Evolutionary conservation across 2,797 vertebrate genomes (phyloP).

Genomic region (Fistularia tabacaria): DNA sequence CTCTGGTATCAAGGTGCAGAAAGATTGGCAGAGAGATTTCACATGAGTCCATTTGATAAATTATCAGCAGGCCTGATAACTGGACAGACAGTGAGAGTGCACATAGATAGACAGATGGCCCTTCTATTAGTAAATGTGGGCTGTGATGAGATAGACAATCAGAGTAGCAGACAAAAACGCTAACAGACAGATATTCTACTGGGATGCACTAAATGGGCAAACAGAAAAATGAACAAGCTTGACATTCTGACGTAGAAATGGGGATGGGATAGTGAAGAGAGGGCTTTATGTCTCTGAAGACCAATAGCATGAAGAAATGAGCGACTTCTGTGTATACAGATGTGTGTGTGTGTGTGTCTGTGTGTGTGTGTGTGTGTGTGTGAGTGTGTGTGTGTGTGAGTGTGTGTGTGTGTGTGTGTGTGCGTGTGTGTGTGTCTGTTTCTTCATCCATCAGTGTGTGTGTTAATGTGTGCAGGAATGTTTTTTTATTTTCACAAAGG

Average conservation of each 20-base stretch:
- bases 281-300: slow-evolving; percentile 55
- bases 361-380: slow-evolving; percentile 1
- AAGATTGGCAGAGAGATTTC: not conserved
- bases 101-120: slow-evolving; percentile 57
- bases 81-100: slow-evolving; percentile 51
- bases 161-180: slow-evolving; percentile 40
- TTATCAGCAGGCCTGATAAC: slow-evolving; percentile 38
- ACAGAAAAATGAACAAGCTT: slow-evolving; percentile 44
- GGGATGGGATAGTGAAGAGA: slow-evolving; percentile 48
- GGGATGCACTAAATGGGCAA: slow-evolving; percentile 52
- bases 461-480: not conserved
- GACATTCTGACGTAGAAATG: slow-evolving; percentile 56
- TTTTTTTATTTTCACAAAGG: too few species aligned
- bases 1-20: slow-evolving; percentile 7
- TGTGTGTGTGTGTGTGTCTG: slow-evolving; percentile 16
- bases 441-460: not conserved
- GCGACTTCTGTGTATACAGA: slow-evolving; percentile 45
- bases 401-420: not conserved
- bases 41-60: slow-evolving; percentile 29
- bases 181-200: slow-evolving; percentile 50
- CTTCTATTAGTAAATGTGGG: slow-evolving; percentile 49
- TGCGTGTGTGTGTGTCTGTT: not conserved
- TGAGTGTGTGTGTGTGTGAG: not conserved
- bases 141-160: slow-evolving; percentile 54
- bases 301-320: slow-evolving; percentile 49